Evolutionary conservation across 2,888 invertebrate genomes (phyloP).

Genomic region (Exephanes ischioxanthus): DNA sequence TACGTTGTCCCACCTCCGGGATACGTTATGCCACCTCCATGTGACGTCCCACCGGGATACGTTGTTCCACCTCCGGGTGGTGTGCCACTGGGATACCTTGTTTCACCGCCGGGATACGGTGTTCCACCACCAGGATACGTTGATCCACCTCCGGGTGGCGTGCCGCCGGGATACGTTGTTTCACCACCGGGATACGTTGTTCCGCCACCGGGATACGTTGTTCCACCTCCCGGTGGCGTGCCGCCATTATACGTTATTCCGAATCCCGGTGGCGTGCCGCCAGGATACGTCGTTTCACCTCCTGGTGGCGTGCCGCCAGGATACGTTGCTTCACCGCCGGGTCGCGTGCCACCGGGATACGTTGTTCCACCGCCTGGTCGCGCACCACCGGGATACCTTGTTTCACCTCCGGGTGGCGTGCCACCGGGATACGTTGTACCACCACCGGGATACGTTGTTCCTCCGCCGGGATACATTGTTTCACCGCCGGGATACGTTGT

Average conservation of each 20-base stretch:
- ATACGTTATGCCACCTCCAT: no score
- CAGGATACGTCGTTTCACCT: no score
- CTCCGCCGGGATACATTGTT: conserved; percentile 37
- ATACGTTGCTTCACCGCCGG: no score
- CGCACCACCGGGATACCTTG: conserved; percentile 54
- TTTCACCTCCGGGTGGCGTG: conserved; percentile 39
- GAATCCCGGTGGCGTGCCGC: background rate
- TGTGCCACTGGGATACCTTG: no score
- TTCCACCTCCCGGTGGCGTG: conserved; percentile 27
- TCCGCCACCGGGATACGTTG: no score
- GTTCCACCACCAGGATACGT: background rate
- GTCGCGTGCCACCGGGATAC: no score
- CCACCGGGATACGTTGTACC: conserved; percentile 42
- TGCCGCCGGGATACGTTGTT: no score
- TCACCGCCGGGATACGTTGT: conserved; percentile 24
- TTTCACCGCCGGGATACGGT: conserved; percentile 23
- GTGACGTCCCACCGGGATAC: no score
- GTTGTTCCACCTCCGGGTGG: no score
- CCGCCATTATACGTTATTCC: conserved; percentile 38
- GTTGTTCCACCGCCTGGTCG: background rate
- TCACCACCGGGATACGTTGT: no score
- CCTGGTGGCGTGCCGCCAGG: no score
- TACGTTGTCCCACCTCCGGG: conserved; percentile 33
- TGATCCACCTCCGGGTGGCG: no score
- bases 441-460: conserved; percentile 48